Evolutionary conservation across 2,888 invertebrate genomes (phyloP).

Genomic region (Cryptus viduatorius): DNA sequence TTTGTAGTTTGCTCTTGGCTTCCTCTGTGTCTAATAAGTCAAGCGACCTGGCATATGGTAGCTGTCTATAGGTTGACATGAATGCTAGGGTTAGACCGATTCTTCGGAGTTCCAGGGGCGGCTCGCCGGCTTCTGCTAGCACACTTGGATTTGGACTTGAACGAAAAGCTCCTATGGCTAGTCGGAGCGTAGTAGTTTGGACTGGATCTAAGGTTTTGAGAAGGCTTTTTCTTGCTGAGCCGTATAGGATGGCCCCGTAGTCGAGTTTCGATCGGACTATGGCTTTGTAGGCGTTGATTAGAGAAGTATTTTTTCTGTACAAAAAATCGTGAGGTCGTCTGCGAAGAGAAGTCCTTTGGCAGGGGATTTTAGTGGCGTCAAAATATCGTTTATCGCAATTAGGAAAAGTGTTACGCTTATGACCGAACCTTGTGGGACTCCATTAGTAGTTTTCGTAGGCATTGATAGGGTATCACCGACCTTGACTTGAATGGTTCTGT

Average conservation of each 20-base stretch:
- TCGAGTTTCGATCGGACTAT: background rate
- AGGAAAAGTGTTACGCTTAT: constrained; percentile 46
- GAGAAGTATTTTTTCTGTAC: constrained; percentile 36
- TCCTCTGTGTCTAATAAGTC: no score
- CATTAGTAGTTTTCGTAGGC: constrained; percentile 1
- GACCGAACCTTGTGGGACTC: constrained; percentile 45
- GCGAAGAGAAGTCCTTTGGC: constrained; percentile 10
- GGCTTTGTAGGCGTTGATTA: background rate
- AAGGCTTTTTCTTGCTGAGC: constrained; percentile 24
- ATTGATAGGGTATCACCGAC: constrained; percentile 5
- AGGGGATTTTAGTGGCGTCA: background rate
- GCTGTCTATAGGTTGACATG: no score
- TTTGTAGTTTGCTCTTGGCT: no score
- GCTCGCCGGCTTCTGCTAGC: constrained; percentile 19
- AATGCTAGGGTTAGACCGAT: background rate
- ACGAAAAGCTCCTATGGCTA: constrained; percentile 51
- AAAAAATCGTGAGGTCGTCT: constrained; percentile 48
- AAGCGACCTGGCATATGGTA: no score
- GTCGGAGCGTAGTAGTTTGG: constrained; percentile 44
- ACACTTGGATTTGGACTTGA: constrained; percentile 39
- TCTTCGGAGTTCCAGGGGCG: constrained; percentile 25
- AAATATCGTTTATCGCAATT: constrained; percentile 45
- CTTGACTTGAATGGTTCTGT: constrained; percentile 33
- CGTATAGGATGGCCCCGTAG: constrained; percentile 26
- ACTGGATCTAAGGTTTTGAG: constrained; percentile 36